Percentiles rank a stretch among this genome's conserved stretches.
Conservation (phyloP, 1,140 invertebrate genomes). For the Macrostomum lignano region DNA sequence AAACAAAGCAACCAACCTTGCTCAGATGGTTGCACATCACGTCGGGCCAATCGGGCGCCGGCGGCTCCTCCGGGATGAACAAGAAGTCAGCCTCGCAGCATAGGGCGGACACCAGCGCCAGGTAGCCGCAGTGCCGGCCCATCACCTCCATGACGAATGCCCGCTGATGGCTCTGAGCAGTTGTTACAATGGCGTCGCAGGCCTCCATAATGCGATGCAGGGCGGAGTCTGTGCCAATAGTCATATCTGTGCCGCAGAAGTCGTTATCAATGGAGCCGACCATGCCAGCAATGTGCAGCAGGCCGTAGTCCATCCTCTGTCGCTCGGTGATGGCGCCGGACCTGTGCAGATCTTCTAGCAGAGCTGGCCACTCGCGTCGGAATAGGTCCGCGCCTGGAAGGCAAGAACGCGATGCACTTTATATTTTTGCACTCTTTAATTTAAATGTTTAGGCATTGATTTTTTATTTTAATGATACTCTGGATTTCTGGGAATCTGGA, state of each 20-base stretch:
- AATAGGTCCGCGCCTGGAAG: slow-evolving; percentile 94
- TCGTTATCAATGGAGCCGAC: slow-evolving; percentile 99
- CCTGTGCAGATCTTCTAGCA: slow-evolving; percentile 53
- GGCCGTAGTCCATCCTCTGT: slow-evolving; percentile 41
- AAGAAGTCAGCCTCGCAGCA: slow-evolving; percentile 36
- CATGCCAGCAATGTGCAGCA: slow-evolving; percentile 75
- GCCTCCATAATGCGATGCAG: slow-evolving; percentile 91
- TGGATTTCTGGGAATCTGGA: too few relatives aligned
- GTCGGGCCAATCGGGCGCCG: slow-evolving; percentile 57
- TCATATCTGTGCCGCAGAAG: slow-evolving; percentile 99
- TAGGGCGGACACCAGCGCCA: slow-evolving; percentile 62
- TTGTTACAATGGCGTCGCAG: slow-evolving; percentile 84
- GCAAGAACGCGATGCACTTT: too few relatives aligned
- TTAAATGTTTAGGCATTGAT: too few relatives aligned
- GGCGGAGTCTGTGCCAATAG: slow-evolving; percentile 89
- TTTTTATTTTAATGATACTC: too few relatives aligned
- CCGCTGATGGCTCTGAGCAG: slow-evolving; percentile 74
- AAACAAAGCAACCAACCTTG: too few relatives aligned
- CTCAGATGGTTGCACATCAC: slow-evolving; percentile 63
- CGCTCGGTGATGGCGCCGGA: slow-evolving; percentile 55
- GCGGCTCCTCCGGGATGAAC: slow-evolving; percentile 90
- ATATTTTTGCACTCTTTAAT: too few relatives aligned
- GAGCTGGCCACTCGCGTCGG: slow-evolving; percentile 42
- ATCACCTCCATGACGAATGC: slow-evolving; percentile 99
- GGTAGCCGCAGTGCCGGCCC: slow-evolving; percentile 93